Base-by-base conservation (phyloP, 2,797 vertebrate genomes). In the Anguilla pacifica region DNA sequence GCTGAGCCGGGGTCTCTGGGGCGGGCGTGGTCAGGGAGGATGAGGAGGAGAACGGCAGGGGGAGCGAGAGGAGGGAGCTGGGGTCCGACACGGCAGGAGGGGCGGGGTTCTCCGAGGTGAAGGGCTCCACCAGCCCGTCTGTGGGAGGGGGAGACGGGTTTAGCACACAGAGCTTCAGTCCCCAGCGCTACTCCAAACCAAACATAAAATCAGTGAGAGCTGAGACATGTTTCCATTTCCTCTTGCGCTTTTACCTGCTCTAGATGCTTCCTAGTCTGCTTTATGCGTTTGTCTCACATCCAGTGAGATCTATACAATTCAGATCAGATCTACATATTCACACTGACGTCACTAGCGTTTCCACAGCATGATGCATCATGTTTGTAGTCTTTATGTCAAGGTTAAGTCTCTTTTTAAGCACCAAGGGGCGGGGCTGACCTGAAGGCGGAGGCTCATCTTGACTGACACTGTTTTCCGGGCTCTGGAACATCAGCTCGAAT, bases 401-500 rank as follows among this genome's bases (percentile, higher is more conserved):
- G 35, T 35, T 35, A 1, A 35, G 35, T 35, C 35, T 35, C 35
- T 1, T 35, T 35, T 35, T 35, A 35, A 15, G 4, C 31, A 11
- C 2, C 9, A 72, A 17, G 67, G 72, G 35, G 25, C 51, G 83
- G 31, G 79, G 91, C 90, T 89, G 94, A 98, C 98, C 98, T 91
- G 94, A 94, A 86, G 96, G 96, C 89, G 96, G 96, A 87, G 94
- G 91, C 79, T 98, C 97, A n/a, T 99, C 98, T 92, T 97, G 97
- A 92, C 96, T 97, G 64, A 96, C 91, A 35, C 97, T 94, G 86
- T 97, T 97, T 90, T 99, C 98, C 79, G 98, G 96, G 95, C 97
- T 98, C 96, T 98, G 98, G 94, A 99, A 99, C 97, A 99, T 98
- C 15, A 98, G 97, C 94, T 99, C 98, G 89, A 99, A 99, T 92